Base-by-base conservation (phyloP, 2,113 vertebrate genomes). In the Vulpes vulpes region DNA sequence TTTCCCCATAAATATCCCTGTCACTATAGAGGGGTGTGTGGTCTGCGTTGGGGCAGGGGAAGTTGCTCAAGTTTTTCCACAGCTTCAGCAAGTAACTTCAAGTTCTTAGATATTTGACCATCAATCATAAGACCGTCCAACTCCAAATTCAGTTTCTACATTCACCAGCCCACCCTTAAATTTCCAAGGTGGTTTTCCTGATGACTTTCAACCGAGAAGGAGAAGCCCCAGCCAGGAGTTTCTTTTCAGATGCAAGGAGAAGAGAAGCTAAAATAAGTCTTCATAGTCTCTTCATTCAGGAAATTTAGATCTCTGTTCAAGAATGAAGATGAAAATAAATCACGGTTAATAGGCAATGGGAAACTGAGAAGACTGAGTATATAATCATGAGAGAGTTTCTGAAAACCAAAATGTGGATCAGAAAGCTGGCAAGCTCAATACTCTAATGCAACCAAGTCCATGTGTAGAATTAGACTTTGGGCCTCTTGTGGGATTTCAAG, bases 291-390 rank as follows among this genome's bases (percentile, higher is more conserved):
- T 92, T 83, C 14, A 38, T 30, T 76, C 80, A 82, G 76, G 43
- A 76, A 67, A 30, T 55, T 65, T 84, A 94, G 25, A 73, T 67
- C 9, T 93, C 35, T 32, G 15, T n/a, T 82, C 64, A 89, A 53
- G 60, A 96, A 74, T 78, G 30, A 65, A 87, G 73, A 67, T 91
- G 38, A 88, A 91, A 89, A 88, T 83, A 94, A 64, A 5, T 51
- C 86, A 71, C 5, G 78, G 79, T 87, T 59, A 84, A 81, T 16
- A 32, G 55, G 27, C 0, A 73, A 95, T 22, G 79, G 30, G 92
- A 86, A 94, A 49, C 15, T 15, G 25, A 62, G 25, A 92, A 67
- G 35, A 84, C 62, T 67, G 60, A 83, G 11, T 65, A 1, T 67
- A 11, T 57, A 17, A 51, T 8, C 7, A 3, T 3, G 62, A 90